These are phyloP conservation scores for Corbicula japonica DNA, from an alignment of 2,888 invertebrate species.

Conservation along the genomic window DNA sequence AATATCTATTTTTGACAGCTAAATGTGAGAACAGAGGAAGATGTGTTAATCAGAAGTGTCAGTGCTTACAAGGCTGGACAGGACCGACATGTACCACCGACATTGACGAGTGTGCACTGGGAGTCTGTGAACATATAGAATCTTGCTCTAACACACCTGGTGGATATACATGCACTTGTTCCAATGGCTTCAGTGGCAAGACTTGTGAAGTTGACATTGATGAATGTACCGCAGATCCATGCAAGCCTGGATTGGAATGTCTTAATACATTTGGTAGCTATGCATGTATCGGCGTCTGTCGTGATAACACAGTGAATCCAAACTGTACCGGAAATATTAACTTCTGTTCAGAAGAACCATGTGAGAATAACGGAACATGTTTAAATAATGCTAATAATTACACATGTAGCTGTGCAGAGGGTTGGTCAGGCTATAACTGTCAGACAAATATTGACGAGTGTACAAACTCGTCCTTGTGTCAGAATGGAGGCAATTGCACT, in stretches of 20 bases:
- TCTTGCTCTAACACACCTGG: constrained; percentile 48
- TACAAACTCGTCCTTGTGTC: constrained; percentile 41
- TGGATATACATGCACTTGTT: constrained; percentile 47
- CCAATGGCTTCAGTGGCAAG: constrained; percentile 41
- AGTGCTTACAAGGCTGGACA: constrained; percentile 51
- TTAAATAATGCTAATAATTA: constrained; percentile 31
- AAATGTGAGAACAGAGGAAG: constrained; percentile 36
- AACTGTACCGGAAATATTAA: constrained; percentile 89
- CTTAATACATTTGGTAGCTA: constrained; percentile 87
- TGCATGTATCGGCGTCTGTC: constrained; percentile 92
- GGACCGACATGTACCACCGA: constrained; percentile 53
- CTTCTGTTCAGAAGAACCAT: constrained; percentile 89
- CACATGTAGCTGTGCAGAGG: constrained; percentile 48
- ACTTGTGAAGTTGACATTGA: constrained; percentile 53
- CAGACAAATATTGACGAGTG: constrained; percentile 51
- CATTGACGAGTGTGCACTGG: constrained; percentile 50
- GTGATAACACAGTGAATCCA: constrained; percentile 93
- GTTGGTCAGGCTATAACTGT: constrained; percentile 51
- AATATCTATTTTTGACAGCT: too few species aligned
- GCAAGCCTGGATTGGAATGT: constrained; percentile 40
- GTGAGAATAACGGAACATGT: constrained; percentile 84
- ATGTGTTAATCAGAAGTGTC: constrained; percentile 40
- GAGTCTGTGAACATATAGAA: constrained; percentile 36
- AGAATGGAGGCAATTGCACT: constrained; percentile 54
- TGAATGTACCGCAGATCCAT: constrained; percentile 47